These are phyloP conservation scores for Petrocephalus schoutedeni DNA, from an alignment of 2,797 vertebrate species.

Conservation along the genomic window DNA sequence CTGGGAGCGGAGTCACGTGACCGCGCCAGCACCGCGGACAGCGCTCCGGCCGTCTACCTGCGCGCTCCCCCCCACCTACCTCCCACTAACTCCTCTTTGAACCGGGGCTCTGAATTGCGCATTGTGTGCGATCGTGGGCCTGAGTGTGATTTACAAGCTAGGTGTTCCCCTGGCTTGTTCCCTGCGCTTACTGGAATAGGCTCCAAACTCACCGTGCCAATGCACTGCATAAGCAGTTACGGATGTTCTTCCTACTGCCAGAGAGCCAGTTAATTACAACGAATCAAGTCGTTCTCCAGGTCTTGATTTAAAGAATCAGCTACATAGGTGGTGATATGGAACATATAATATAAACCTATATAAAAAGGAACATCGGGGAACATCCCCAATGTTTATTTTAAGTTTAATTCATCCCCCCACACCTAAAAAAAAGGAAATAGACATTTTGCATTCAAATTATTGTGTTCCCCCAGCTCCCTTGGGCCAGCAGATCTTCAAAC, in stretches of 20 bases:
- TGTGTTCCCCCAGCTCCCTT: not conserved
- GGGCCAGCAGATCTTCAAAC: not conserved
- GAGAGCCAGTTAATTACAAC: not conserved
- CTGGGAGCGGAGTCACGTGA: slow-evolving; percentile 43
- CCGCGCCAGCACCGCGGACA: slow-evolving; percentile 63
- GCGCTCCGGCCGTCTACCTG: slow-evolving; percentile 24
- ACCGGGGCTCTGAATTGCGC: not conserved
- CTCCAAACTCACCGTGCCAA: not conserved
- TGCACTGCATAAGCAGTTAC: not conserved
- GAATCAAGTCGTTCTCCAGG: not conserved
- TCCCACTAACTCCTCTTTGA: not conserved
- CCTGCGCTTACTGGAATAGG: not conserved
- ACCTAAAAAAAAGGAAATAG: not conserved
- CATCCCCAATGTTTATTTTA: not conserved
- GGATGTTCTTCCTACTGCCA: not conserved
- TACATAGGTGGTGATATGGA: not conserved
- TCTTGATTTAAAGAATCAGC: not conserved
- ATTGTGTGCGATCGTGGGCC: not conserved
- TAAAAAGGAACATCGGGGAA: not conserved
- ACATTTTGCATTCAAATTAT: not conserved
- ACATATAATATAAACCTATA: not conserved
- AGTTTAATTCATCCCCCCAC: not conserved
- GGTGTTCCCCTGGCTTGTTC: not conserved
- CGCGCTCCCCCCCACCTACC: not conserved
- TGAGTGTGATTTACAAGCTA: not conserved